Conservation (phyloP, 2,113 vertebrate genomes). For the Paramisgurnus dabryanus region DNA sequence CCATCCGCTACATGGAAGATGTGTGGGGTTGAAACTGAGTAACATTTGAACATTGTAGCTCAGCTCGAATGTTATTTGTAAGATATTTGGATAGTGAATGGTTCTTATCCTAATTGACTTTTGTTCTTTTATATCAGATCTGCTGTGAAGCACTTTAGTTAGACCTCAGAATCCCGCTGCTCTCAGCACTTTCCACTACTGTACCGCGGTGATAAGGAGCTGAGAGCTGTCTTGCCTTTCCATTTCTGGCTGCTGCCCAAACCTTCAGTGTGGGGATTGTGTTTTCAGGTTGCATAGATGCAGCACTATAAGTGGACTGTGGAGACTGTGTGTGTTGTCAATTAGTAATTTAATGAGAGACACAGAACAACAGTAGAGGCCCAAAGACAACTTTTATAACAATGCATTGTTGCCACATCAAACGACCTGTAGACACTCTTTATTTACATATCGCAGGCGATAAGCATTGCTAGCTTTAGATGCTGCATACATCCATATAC, state of each 20-base stretch:
- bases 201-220: constrained; percentile 16
- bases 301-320: background rate
- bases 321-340: background rate
- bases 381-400: no score
- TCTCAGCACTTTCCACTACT: constrained; percentile 33
- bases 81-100: background rate
- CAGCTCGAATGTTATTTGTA: background rate
- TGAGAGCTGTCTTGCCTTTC: background rate
- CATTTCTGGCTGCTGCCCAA: background rate
- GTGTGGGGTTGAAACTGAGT: background rate
- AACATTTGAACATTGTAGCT: background rate
- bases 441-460: no score
- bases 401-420: no score
- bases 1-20: background rate
- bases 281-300: background rate
- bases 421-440: no score
- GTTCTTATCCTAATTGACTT: constrained; percentile 16
- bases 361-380: background rate
- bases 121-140: constrained; percentile 6
- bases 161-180: constrained; percentile 1
- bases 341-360: constrained; percentile 13
- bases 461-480: no score
- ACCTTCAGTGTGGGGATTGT: background rate
- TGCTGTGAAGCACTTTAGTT: background rate
- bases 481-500: no score